Evolutionary conservation across 2,888 invertebrate genomes (phyloP).

Genomic region (Aphrophora alni): DNA sequence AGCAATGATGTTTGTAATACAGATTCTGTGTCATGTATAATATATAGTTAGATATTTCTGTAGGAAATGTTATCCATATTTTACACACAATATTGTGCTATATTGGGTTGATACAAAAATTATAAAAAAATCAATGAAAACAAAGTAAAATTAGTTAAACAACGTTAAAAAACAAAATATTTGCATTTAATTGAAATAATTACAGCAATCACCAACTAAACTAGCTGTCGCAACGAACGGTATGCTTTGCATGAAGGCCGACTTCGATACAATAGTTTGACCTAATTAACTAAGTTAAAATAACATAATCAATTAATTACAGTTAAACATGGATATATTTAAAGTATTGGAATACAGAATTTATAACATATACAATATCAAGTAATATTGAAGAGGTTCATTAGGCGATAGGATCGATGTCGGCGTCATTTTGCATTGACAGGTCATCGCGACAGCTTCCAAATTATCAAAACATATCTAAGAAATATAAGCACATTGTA

Average conservation of each 20-base stretch:
- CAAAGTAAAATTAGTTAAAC: too few species aligned
- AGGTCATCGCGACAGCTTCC: background rate
- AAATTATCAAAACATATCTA: background rate
- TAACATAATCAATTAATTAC: background rate
- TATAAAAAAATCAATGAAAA: too few species aligned
- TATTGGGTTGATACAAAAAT: too few species aligned
- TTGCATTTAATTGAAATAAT: background rate
- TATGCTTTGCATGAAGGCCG: background rate
- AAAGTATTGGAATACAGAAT: too few species aligned
- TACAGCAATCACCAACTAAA: background rate
- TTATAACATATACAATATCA: too few species aligned
- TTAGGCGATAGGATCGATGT: background rate
- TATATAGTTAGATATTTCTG: too few species aligned
- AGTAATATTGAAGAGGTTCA: background rate
- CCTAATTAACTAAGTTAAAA: background rate
- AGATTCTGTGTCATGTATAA: too few species aligned
- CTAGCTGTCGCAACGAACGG: background rate
- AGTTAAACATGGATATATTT: background rate
- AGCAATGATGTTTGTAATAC: too few species aligned
- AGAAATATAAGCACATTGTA: background rate
- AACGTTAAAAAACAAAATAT: background rate
- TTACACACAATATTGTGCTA: too few species aligned
- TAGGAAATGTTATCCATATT: too few species aligned
- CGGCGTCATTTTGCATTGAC: background rate
- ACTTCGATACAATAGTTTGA: background rate